Base-by-base conservation (phyloP, 2,888 invertebrate genomes). In the Diplazon laetatorius region DNA sequence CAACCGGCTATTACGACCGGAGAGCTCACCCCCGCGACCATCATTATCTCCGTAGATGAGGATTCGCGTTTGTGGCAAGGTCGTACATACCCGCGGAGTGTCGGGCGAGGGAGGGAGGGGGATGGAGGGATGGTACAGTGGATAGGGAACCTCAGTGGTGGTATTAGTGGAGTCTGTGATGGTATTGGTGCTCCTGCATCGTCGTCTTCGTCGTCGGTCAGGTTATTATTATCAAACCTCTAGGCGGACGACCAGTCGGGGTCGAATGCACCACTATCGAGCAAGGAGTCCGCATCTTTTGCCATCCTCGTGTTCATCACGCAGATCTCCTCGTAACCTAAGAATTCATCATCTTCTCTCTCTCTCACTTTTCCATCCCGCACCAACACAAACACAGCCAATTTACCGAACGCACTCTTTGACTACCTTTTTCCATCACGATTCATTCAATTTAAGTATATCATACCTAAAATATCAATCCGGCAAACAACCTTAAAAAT, bases 21-120 rank as follows among this genome's bases (percentile, higher is more conserved):
- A 42, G 48, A 42, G 70, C 66, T 83, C 86, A 83, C 86, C 86
- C 84, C 83, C 84, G 83, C 84, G 85, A 85, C 83, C 82, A 84
- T 86, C 85, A 87, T 87, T 87, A 87, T 84, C 82, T 74, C 65
- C 69, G 68, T 74, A 77, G 80, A 80, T 81, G 82, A 80, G 78
- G 77, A 81, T 81, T 80, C 78, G 76, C 78, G 74, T 59, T 82
- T 77, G 79, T 78, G 63, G 80, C 60, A 42, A 62, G 62, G 44
- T 78, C 65, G 48, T 78, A 71, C n/a, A n/a, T 73, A 30, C 22
- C 46, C 8, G 50, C 42, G 30, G 48, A 37, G 12, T 68, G n/a
- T n/a, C n/a, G n/a, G n/a, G n/a, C n/a, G n/a, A n/a, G n/a, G n/a
- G n/a, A n/a, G n/a, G n/a, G n/a, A n/a, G n/a, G n/a, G n/a, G n/a